Conservation (phyloP, 2,113 vertebrate species). For the Aegypius monachus region DNA sequence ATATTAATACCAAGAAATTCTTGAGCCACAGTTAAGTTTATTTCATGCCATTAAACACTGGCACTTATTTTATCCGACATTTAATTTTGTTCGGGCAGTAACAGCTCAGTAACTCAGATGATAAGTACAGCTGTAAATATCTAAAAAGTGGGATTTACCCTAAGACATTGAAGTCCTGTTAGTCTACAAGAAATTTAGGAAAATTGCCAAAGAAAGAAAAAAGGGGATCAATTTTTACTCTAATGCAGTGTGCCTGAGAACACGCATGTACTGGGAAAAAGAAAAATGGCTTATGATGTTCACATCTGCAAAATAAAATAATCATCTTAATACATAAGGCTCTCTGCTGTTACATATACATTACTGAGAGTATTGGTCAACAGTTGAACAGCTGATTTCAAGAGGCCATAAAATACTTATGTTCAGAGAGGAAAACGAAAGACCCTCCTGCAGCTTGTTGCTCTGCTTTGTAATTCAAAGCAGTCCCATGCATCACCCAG, state of each 20-base stretch:
- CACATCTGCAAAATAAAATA: not conserved
- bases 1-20: slow-evolving; percentile 1
- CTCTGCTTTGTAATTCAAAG: not conserved
- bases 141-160: not conserved
- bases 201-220: not conserved
- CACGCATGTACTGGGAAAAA: not conserved
- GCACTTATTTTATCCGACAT: slow-evolving; percentile 51
- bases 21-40: slow-evolving; percentile 8
- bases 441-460: accelerated
- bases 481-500: accelerated
- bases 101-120: slow-evolving; percentile 36
- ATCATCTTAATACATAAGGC: not conserved
- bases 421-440: not conserved
- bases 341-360: not conserved
- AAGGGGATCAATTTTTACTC: not conserved
- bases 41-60: slow-evolving; percentile 44
- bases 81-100: slow-evolving; percentile 34
- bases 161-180: not conserved
- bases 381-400: not conserved
- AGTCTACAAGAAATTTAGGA: not conserved
- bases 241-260: not conserved
- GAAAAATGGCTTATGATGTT: not conserved
- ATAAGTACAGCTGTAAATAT: slow-evolving; percentile 11
- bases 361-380: not conserved
- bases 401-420: not conserved